These are phyloP conservation scores for Promerops cafer DNA, from an alignment of 2,113 vertebrate species.

Conservation along the genomic window DNA sequence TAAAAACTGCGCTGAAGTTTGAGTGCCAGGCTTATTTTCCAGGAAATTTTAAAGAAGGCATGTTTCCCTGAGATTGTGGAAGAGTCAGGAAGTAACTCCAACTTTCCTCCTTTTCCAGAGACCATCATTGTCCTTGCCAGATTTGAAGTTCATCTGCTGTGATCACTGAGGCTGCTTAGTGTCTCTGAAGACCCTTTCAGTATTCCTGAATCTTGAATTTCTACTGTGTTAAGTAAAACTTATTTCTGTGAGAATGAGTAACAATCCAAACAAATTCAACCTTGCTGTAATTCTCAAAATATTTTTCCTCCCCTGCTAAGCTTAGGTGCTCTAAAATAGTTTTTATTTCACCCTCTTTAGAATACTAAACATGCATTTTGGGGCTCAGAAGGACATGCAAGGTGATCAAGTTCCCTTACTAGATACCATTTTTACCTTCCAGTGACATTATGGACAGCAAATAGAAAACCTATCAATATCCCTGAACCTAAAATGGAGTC, in stretches of 20 bases:
- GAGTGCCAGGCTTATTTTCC: rapidly evolving
- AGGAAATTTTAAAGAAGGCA: background rate
- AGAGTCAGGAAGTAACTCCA: background rate
- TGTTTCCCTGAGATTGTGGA: background rate
- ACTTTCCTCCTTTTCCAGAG: background rate
- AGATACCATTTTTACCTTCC: background rate
- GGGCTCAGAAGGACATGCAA: background rate
- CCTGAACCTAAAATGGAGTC: background rate
- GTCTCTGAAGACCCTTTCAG: background rate
- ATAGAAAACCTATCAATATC: background rate
- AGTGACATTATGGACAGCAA: background rate
- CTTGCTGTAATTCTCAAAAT: background rate
- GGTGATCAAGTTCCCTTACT: background rate
- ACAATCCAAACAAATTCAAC: background rate
- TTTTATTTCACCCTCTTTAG: background rate
- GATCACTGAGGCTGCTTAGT: background rate
- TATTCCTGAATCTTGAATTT: background rate
- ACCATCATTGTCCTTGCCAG: background rate
- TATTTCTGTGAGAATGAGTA: background rate
- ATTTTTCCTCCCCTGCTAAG: background rate
- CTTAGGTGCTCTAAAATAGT: background rate
- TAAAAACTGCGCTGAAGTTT: background rate
- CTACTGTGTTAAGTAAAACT: background rate
- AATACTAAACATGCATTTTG: background rate
- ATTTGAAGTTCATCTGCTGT: background rate